phyloP scores from a whole-genome alignment of 2,797 vertebrate genomes.

The Allobates femoralis region DNA sequence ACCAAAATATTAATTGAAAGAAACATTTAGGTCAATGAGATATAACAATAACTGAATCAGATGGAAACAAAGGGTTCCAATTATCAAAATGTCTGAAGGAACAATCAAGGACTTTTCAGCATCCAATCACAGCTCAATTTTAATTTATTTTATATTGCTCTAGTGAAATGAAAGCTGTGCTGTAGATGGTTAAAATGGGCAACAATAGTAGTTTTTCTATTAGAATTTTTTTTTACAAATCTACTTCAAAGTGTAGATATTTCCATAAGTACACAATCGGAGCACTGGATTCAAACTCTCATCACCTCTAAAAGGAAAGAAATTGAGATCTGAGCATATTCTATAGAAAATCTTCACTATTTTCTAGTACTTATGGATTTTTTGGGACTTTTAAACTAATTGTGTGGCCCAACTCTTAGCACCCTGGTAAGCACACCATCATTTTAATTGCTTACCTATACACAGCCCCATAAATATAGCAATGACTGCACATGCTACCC shows the following conservation, averaged over 20 bases:
- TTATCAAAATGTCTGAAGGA: no score
- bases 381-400: neutral
- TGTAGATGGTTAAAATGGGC: no score
- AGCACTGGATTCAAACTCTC: neutral
- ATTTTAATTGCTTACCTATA: neutral
- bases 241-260: neutral
- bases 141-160: no score
- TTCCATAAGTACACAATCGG: neutral
- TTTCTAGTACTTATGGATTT: neutral
- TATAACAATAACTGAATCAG: neutral
- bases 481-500: neutral
- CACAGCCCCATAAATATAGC: neutral
- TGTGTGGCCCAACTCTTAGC: neutral
- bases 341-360: neutral
- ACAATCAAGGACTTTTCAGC: no score
- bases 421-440: neutral
- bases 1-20: neutral
- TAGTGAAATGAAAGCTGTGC: no score
- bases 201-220: no score
- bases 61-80: neutral
- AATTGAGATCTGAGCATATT: no score
- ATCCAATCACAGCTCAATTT: no score
- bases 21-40: neutral
- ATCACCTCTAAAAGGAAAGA: neutral
- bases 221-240: no score